A percentile compares a stretch with the other conserved stretches of the same genome.
Conservation (phyloP, 2,113 vertebrate species). For the Ornithorhynchus anatinus region DNA sequence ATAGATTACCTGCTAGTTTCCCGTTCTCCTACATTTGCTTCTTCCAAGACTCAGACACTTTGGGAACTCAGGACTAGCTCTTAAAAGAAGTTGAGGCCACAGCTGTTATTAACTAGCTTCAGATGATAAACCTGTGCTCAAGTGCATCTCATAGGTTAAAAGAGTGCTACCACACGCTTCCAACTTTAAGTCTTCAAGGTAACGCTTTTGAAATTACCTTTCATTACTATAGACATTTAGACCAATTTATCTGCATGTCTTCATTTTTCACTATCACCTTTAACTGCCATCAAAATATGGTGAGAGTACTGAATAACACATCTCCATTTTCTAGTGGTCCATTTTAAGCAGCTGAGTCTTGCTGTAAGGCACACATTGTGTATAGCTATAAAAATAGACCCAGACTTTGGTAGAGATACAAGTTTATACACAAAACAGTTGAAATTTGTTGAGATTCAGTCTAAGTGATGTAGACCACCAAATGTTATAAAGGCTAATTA, state of each 20-base stretch:
- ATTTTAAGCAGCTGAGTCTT: constrained; percentile 24
- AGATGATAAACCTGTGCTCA: constrained; percentile 52
- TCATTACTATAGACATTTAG: constrained; percentile 16
- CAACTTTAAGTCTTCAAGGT: constrained; percentile 42
- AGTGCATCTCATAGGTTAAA: constrained; percentile 57
- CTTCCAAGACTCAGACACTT: constrained; percentile 59
- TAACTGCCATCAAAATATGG: neutral
- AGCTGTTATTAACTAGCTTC: constrained; percentile 67
- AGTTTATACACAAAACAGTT: constrained; percentile 27
- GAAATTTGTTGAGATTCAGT: too few relatives aligned
- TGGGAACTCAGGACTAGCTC: constrained; percentile 40
- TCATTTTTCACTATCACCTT: neutral
- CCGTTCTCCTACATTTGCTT: constrained; percentile 56
- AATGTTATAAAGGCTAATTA: too few relatives aligned
- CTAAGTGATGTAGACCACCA: too few relatives aligned
- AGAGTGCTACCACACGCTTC: constrained; percentile 64
- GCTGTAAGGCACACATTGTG: constrained; percentile 6
- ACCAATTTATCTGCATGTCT: constrained; percentile 18
- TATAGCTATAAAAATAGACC: constrained; percentile 20
- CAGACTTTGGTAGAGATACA: constrained; percentile 22
- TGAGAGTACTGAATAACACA: constrained; percentile 13
- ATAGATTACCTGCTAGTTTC: constrained; percentile 51
- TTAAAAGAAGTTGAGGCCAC: constrained; percentile 53
- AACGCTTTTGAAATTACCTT: neutral
- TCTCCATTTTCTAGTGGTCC: neutral